Evolutionary conservation across 30 jellyfish, hydroid and myxozoan genomes (phyloP), one percentile per base, ranked within the genome.

Genomic region (Aurelia aurita complex sp. Pacific): DNA sequence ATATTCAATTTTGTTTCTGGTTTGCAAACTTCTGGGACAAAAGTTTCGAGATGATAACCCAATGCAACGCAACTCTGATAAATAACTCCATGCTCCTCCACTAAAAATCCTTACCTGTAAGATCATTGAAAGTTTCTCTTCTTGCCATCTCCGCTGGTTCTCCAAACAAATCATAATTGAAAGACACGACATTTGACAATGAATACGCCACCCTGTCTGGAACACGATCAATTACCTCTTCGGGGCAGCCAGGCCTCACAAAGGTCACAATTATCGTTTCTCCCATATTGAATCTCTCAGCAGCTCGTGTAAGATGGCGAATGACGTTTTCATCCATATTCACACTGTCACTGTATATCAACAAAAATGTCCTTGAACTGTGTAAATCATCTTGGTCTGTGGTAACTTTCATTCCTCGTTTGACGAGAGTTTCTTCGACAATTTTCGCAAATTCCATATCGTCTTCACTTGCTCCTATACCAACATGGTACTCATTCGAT

Each of bases 121-220:
- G 65, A 57, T 82, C 91, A 35, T 32, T 43, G 42, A 82, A 50
- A 10, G 82, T 53, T 23, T 42, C 64, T 54, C 79, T 72, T 52
- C 84, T 64, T 69, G 71, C 81, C 73, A 17, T 60, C 8, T 23
- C 57, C n/a, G 78, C 69, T 54, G 66, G 78, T 23, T 82, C 91
- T 33, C 85, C 91, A 55, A 82, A 82, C 78, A 65, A 69, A 29
- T 82, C 91, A 42, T 15, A 72, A 35, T 72, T 73, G 57, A 82
- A 82, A 17, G 59, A 60, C 13, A 82, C 91, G 38, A 72, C 85
- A 69, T 82, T 82, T 34, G 91, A 82, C 33, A 82, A 69, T 0
- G 91, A 82, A 19, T 82, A 82, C 38, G 91, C 91, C 34, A 82
- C 85, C 35, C 85, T 82, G 73, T 82, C 91, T 34, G 91, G 91